Percentiles rank a stretch among this genome's conserved stretches.
These are phyloP conservation scores for Apostichopus parvimensis DNA, from an alignment of 35 echinoderm and acorn worm genomes.

Conservation along the genomic window DNA sequence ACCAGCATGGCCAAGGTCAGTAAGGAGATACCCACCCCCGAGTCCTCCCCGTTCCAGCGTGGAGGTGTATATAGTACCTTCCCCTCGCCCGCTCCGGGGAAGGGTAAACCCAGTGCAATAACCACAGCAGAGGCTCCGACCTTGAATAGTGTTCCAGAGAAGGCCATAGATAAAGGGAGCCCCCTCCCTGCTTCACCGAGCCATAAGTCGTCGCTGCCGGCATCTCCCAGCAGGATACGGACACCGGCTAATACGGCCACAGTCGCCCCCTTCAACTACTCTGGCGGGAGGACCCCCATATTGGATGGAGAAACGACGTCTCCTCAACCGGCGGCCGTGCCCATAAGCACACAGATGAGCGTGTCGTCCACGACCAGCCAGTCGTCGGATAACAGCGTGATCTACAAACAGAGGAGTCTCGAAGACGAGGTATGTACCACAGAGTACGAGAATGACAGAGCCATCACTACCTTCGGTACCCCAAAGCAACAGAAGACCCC, in stretches of 20 bases:
- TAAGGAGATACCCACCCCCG: background rate
- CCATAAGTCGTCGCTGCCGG: conserved; percentile 54
- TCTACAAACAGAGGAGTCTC: conserved; percentile 71
- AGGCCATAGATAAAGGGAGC: conserved; percentile 16
- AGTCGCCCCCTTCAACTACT: conserved; percentile 94
- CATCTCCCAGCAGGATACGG: conserved; percentile 51
- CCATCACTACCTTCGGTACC: conserved; percentile 90
- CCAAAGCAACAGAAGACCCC: conserved; percentile 64
- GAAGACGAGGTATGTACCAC: conserved; percentile 91
- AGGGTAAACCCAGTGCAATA: conserved; percentile 39
- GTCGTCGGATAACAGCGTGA: conserved; percentile 92
- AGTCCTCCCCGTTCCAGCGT: conserved; percentile 53
- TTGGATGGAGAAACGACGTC: conserved; percentile 75
- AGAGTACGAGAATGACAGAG: conserved; percentile 92
- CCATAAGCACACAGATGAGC: conserved; percentile 80
- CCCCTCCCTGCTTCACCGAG: conserved; percentile 74
- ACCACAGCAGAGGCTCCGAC: background rate
- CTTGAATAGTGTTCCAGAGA: background rate
- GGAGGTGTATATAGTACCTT: conserved; percentile 93
- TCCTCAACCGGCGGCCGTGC: conserved; percentile 25
- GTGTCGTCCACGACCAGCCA: conserved; percentile 86
- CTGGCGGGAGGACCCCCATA: conserved; percentile 60
- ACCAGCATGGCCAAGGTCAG: conserved; percentile 26
- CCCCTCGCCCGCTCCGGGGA: conserved; percentile 59
- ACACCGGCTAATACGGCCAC: conserved; percentile 92